Evolutionary conservation across 2,797 vertebrate species (phyloP), one percentile per base, ranked within the genome.

Genomic region (Ctenochaetus hawaiiensis): DNA sequence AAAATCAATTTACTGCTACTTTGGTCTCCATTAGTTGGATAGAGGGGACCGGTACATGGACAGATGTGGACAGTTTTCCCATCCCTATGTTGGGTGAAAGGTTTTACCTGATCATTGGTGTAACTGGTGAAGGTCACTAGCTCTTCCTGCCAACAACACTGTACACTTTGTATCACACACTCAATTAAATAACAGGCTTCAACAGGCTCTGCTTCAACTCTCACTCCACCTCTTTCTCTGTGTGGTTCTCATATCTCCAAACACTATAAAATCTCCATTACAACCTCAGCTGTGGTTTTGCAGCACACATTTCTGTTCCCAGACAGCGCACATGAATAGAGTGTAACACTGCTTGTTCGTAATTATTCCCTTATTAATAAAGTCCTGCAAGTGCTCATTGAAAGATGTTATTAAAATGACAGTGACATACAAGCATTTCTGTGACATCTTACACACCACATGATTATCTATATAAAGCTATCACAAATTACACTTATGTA

Each of bases 151-250:
- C 87, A 90, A 75, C 72, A 83, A 63, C 51, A 48, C 57, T 68
- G 52, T 74, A 67, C 39, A n/a, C 79, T 83, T 75, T 84, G 53
- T 90, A 89, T 89, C 82, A 84, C 82, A 82, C 78, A 88, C 83
- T 91, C 86, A 89, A 87, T 92, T 91, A 91, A 90, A 91, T 89
- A 89, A 92, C 67, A 84, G 80, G 76, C 83, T 89, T 69, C 79
- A 77, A 63, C 51, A 68, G 75, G 78, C 71, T 37, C 83, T 56
- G 59, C 81, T 83, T 56, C 74, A 77, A 48, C 17, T 43, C 63
- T 62, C 59, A 53, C 48, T 70, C 30, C 59, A 73, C 65, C 18
- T 69, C 41, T 60, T 34, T 72, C 66, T 67, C 59, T 51, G 34
- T 49, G 49, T 60, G 44, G 48, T 69, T 22, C 57, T 77, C 67